phyloP scores from a whole-genome alignment of 2,113 vertebrate genomes.

The Anoplopoma fimbria region DNA sequence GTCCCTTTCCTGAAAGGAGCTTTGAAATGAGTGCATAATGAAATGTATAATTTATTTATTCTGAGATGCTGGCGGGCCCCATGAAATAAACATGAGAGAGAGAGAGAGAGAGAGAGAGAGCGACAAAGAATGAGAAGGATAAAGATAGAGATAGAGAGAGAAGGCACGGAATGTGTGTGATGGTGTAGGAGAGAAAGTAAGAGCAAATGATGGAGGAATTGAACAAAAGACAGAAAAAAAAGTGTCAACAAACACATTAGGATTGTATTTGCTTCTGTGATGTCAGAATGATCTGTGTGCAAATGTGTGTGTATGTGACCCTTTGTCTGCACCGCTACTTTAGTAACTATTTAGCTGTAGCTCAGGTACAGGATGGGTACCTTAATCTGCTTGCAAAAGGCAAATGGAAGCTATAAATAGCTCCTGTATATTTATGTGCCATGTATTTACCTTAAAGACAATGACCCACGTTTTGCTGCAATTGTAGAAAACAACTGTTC shows the following conservation, averaged over 20 bases:
- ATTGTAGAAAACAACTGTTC: too few species aligned
- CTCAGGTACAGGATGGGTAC: not conserved
- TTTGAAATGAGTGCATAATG: constrained; percentile 78
- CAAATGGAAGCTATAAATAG: too few species aligned
- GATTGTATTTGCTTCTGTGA: constrained; percentile 22
- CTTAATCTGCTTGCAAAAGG: too few species aligned
- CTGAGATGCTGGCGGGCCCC: constrained; percentile 70
- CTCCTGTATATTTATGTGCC: too few species aligned
- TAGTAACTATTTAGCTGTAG: not conserved
- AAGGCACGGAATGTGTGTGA: constrained; percentile 15
- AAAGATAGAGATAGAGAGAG: not conserved
- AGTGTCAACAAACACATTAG: constrained; percentile 32
- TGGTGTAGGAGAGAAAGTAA: constrained; percentile 18
- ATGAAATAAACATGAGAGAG: constrained; percentile 82
- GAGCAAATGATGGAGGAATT: constrained; percentile 32
- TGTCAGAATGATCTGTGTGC: constrained; percentile 23
- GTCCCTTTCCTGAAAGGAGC: constrained; percentile 75
- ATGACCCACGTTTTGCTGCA: too few species aligned
- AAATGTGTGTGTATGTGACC: not conserved
- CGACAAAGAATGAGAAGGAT: not conserved
- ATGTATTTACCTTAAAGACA: too few species aligned
- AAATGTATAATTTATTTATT: constrained; percentile 84
- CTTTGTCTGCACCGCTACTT: not conserved
- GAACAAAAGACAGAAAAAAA: constrained; percentile 14
- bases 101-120: not conserved